Evolutionary conservation across 2,797 vertebrate genomes (phyloP).

Genomic region (Microctenopoma stevenorrisi): DNA sequence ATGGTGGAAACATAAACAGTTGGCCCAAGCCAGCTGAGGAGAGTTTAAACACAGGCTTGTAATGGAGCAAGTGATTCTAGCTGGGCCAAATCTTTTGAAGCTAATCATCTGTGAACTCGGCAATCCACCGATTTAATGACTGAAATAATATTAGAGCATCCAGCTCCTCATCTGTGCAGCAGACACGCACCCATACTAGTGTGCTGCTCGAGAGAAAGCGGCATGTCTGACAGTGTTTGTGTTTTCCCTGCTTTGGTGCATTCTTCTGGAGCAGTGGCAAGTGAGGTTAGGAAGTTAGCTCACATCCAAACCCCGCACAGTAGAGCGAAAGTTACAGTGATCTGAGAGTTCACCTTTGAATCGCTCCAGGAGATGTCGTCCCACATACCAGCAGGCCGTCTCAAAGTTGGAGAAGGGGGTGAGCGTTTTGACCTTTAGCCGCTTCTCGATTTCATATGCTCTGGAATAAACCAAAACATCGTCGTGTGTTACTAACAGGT

Average conservation of each 20-base stretch:
- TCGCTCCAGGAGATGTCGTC: slow-evolving; percentile 91
- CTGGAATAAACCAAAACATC: slow-evolving; percentile 72
- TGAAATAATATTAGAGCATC: slow-evolving; percentile 82
- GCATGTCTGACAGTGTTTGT: slow-evolving; percentile 45
- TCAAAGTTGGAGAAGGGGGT: slow-evolving; percentile 96
- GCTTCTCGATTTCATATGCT: slow-evolving; percentile 96
- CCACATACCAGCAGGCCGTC: slow-evolving; percentile 98
- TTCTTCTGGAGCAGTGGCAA: slow-evolving; percentile 33
- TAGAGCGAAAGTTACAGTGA: background rate
- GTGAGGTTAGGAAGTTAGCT: slow-evolving; percentile 31
- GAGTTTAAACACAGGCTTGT: slow-evolving; percentile 80
- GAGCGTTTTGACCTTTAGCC: slow-evolving; percentile 93
- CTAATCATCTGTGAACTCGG: slow-evolving; percentile 85
- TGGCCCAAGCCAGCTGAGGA: slow-evolving; percentile 72
- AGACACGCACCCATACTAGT: slow-evolving; percentile 62
- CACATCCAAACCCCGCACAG: slow-evolving; percentile 15
- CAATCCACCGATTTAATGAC: slow-evolving; percentile 81
- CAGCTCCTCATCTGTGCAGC: slow-evolving; percentile 82
- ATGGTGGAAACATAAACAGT: slow-evolving; percentile 82
- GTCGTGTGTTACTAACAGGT: slow-evolving; percentile 15
- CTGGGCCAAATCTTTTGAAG: slow-evolving; percentile 81
- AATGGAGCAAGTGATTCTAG: slow-evolving; percentile 85
- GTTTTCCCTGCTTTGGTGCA: slow-evolving; percentile 42
- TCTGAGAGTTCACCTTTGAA: slow-evolving; percentile 90
- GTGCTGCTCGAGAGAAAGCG: slow-evolving; percentile 18